Percentiles rank a stretch among this genome's conserved stretches.
Evolutionary conservation across 2,797 vertebrate genomes (phyloP).

Genomic region (Silurus aristotelis): DNA sequence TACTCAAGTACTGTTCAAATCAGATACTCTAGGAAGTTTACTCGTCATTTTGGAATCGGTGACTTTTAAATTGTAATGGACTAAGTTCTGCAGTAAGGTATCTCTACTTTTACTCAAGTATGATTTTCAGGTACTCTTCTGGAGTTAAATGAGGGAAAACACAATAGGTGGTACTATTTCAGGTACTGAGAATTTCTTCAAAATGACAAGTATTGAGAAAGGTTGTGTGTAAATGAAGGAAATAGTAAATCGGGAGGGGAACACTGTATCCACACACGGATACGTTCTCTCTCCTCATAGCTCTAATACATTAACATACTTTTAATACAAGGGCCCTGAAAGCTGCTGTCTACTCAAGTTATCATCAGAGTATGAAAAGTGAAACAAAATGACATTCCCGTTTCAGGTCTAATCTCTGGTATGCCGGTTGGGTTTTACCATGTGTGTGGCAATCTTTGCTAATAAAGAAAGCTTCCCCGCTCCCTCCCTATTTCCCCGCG

Average conservation of each 20-base stretch:
- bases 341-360: background rate
- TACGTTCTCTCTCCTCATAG: background rate
- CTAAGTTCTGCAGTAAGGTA: too few relatives aligned
- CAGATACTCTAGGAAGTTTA: too few relatives aligned
- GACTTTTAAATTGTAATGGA: too few relatives aligned
- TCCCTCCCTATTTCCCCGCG: background rate
- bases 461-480: constrained; percentile 4
- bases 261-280: background rate
- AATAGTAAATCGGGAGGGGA: constrained; percentile 8
- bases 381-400: background rate
- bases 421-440: background rate
- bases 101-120: too few relatives aligned
- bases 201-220: background rate
- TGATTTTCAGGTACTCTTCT: too few relatives aligned
- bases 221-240: constrained; percentile 4
- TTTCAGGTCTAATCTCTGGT: background rate
- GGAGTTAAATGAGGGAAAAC: background rate
- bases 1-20: too few relatives aligned
- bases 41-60: too few relatives aligned
- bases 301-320: constrained; percentile 1
- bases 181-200: too few relatives aligned
- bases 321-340: background rate
- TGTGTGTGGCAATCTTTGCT: background rate
- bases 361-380: background rate
- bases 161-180: background rate